phyloP scores from a whole-genome alignment of 2,888 invertebrate species.

The Meteorus cinctellus region DNA sequence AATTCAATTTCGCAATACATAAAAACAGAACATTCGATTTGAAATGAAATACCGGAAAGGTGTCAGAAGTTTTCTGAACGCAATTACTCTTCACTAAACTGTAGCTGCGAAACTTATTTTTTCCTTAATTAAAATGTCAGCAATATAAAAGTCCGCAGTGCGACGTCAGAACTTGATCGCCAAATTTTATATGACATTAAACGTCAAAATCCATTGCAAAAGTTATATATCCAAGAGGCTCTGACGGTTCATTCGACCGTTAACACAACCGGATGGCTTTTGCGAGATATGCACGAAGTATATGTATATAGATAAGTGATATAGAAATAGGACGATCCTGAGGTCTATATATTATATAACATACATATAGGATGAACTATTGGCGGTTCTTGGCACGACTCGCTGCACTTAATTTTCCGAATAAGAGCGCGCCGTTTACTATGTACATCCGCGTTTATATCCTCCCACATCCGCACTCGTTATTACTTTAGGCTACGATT shows the following conservation, averaged over 20 bases:
- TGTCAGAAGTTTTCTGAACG: too few relatives aligned
- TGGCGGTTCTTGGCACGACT: constrained; percentile 47
- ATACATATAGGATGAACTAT: constrained; percentile 46
- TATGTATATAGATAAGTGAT: constrained; percentile 25
- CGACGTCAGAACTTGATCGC: constrained; percentile 17
- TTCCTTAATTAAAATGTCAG: constrained; percentile 17
- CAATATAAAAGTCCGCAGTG: constrained; percentile 32
- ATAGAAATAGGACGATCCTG: constrained; percentile 37
- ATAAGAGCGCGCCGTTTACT: constrained; percentile 47
- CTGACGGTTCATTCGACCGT: constrained; percentile 48
- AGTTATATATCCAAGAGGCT: constrained; percentile 35
- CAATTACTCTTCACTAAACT: too few relatives aligned
- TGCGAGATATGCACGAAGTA: neutral
- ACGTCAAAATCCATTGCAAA: constrained; percentile 32
- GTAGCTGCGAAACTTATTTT: neutral
- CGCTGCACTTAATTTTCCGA: constrained; percentile 55
- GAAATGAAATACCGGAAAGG: too few relatives aligned
- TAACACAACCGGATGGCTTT: constrained; percentile 45
- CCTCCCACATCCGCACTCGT: constrained; percentile 38
- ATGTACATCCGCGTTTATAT: constrained; percentile 21
- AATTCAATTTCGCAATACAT: too few relatives aligned
- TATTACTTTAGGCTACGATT: constrained; percentile 48
- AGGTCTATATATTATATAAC: constrained; percentile 22
- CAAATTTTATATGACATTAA: constrained; percentile 38
- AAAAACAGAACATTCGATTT: too few relatives aligned